Conservation (phyloP, 2,113 vertebrate genomes). For the Boulengeromyrus knoepffleri region DNA sequence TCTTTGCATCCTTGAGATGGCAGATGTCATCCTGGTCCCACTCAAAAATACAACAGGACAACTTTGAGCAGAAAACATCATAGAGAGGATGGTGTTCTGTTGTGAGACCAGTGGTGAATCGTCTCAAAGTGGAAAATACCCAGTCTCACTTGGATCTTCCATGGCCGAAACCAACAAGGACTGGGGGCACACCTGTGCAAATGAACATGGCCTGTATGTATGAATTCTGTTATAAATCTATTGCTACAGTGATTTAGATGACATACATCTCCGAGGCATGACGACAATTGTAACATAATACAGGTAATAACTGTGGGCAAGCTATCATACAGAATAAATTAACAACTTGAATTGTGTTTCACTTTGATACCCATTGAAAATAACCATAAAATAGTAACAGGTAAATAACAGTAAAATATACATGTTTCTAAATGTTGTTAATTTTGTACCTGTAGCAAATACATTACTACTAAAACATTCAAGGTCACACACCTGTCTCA, state of each 20-base stretch:
- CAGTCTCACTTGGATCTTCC: background rate
- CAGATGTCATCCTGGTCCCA: conserved; percentile 28
- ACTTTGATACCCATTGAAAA: background rate
- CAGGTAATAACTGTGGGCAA: background rate
- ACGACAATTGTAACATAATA: background rate
- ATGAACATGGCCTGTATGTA: background rate
- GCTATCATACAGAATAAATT: background rate
- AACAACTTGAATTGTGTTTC: background rate
- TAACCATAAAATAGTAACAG: background rate
- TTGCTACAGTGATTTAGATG: background rate
- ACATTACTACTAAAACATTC: background rate
- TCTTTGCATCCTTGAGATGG: conserved; percentile 23
- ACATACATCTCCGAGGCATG: background rate
- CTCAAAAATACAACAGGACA: conserved; percentile 26
- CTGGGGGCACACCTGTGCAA: background rate
- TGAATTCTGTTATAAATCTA: background rate
- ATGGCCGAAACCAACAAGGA: background rate
- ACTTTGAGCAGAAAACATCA: background rate
- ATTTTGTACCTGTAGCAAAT: background rate
- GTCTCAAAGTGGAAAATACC: background rate
- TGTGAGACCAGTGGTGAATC: background rate
- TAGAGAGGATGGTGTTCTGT: background rate
- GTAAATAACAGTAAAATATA: background rate
- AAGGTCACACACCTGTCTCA: conserved; percentile 13
- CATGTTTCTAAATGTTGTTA: background rate